Evolutionary conservation across 2,113 vertebrate species (phyloP).

Genomic region (Hippocampus zosterae): DNA sequence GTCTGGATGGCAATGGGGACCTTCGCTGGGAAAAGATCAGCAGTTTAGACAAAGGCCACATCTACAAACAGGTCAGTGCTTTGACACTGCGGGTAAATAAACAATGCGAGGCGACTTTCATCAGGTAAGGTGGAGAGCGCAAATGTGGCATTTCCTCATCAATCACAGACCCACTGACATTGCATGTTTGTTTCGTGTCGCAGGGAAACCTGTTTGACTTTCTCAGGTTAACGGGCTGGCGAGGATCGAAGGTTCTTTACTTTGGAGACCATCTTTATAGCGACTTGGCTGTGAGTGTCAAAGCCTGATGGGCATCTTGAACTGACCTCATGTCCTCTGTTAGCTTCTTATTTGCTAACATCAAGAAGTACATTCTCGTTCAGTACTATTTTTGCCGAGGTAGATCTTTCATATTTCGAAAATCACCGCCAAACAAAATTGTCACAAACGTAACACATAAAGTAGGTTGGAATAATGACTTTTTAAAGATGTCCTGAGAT

Average conservation of each 20-base stretch:
- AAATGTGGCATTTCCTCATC: not conserved
- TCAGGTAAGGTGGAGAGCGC: not conserved
- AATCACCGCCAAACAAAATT: not conserved
- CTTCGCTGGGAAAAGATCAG: conserved; percentile 79
- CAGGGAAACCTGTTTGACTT: conserved; percentile 96
- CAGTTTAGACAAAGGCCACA: conserved; percentile 76
- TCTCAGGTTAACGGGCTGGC: conserved; percentile 88
- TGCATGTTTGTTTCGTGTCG: conserved; percentile 27
- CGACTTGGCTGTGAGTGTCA: conserved; percentile 85
- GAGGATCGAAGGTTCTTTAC: conserved; percentile 92
- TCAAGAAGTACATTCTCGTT: not conserved
- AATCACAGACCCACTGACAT: not conserved
- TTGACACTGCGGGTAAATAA: not conserved
- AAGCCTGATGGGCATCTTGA: not conserved
- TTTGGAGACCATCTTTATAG: conserved; percentile 97
- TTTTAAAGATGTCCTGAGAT: not conserved
- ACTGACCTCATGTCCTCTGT: not conserved
- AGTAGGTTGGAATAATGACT: not conserved
- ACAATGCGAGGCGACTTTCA: not conserved
- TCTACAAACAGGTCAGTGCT: conserved; percentile 79
- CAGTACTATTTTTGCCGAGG: not conserved
- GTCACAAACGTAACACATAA: not conserved
- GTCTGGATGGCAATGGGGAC: conserved; percentile 76
- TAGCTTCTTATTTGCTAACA: not conserved
- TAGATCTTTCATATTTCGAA: too few relatives aligned